Evolutionary conservation across 2,888 invertebrate genomes (phyloP), one percentile per base, ranked within the genome.

Genomic region (Hipparchia sbordonii): DNA sequence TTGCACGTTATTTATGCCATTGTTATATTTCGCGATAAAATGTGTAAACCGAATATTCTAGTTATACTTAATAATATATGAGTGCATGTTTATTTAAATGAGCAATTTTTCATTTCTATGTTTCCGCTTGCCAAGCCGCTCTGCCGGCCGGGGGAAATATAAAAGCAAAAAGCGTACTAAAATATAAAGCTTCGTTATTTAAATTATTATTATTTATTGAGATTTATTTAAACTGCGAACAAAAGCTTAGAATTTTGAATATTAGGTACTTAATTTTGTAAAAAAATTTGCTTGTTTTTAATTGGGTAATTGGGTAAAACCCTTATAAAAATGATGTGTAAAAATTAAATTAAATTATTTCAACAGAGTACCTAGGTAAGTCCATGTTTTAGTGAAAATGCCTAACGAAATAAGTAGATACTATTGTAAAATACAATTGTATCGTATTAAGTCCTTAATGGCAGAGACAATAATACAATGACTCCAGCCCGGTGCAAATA

Each of bases 401-500:
- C 33, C 13, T 65, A 4, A 39, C 39, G 0, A 23, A 23, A 1
- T 39, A 39, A 39, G 5, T 5, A 39, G 39, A 23, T 23, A 23
- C 39, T 39, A 39, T 39, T 39, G 39, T 39, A 39, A 39, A 39
- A 39, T 5, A 4, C 2, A 4, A 39, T 39, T 39, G 39, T 39
- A 39, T 68, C 33, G 46, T 60, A 46, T 68, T 51, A 59, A 23
- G 68, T 10, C 23, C 59, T 59, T 57, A 59, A 48, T 48, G 23
- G 4, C 48, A 45, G 68, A 78, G 83, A 85, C 82, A 84, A 57
- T 57, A 57, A 57, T 57, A 57, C 56, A 56, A 85, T 82, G 81
- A 81, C 74, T 74, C 75, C 72, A 70, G 72, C 72, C 71, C 76
- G 69, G 75, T 76, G 79, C 77, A 82, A 84, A 81, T 82, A 84